Evolutionary conservation across 2,888 invertebrate genomes (phyloP).

Genomic region (Malachius bipustulatus): DNA sequence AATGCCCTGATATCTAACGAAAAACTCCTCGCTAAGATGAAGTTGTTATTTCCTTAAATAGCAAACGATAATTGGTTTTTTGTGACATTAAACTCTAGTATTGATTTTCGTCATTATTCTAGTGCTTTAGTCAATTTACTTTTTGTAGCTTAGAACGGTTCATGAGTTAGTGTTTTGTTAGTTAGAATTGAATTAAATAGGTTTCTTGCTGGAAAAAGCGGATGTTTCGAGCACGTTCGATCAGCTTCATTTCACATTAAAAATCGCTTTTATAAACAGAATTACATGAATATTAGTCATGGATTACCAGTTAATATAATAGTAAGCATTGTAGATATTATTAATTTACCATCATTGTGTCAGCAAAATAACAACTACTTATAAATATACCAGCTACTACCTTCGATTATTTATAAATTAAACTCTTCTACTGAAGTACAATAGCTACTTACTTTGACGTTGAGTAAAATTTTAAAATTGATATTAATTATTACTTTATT

Average conservation of each 20-base stretch:
- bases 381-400: too few species aligned
- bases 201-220: slow-evolving; percentile 18
- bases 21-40: slow-evolving; percentile 12
- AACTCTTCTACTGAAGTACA: too few species aligned
- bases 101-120: slow-evolving; percentile 19
- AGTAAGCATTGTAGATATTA: slow-evolving; percentile 12
- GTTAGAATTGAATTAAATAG: slow-evolving; percentile 17
- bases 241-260: slow-evolving; percentile 27
- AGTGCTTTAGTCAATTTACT: slow-evolving; percentile 22
- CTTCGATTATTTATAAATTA: too few species aligned
- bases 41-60: slow-evolving; percentile 20
- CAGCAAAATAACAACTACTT: too few species aligned
- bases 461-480: too few species aligned
- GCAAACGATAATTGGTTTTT: slow-evolving; percentile 19
- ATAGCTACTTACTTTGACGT: too few species aligned
- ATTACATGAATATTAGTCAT: slow-evolving; percentile 28
- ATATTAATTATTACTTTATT: too few species aligned
- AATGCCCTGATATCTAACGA: too few species aligned
- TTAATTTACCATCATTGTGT: too few species aligned
- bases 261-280: slow-evolving; percentile 29
- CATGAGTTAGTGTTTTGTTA: slow-evolving; percentile 5
- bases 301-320: slow-evolving; percentile 18
- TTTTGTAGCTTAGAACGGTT: slow-evolving; percentile 16
- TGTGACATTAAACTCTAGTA: slow-evolving; percentile 14
- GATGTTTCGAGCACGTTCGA: slow-evolving; percentile 23